Percentiles rank a stretch among this genome's conserved stretches.
phyloP scores from a whole-genome alignment of 2,888 invertebrate genomes.

The Zygogramma bicolorata region DNA sequence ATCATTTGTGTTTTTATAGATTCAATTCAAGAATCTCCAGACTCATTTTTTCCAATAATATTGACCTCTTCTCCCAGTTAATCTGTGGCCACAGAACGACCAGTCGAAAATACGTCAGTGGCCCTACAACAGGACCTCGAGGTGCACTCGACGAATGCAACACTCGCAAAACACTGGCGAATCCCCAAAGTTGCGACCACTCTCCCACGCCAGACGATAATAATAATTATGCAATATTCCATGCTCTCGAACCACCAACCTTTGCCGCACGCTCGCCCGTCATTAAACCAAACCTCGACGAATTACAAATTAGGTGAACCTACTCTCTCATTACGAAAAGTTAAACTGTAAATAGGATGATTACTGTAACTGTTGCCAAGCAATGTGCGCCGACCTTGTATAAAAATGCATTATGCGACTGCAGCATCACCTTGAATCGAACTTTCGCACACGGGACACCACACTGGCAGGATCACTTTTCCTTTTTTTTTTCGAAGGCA shows the following conservation, averaged over 20 bases:
- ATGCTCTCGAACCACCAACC: not conserved
- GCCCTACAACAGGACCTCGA: too few relatives aligned
- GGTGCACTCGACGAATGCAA: too few relatives aligned
- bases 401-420: slow-evolving; percentile 30
- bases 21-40: too few relatives aligned
- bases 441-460: slow-evolving; percentile 54
- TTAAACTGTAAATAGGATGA: slow-evolving; percentile 56
- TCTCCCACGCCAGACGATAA: not conserved
- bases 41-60: too few relatives aligned
- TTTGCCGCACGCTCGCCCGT: not conserved
- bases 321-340: slow-evolving; percentile 48
- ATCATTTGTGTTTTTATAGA: too few relatives aligned
- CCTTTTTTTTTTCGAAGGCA: slow-evolving; percentile 32
- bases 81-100: too few relatives aligned
- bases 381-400: slow-evolving; percentile 37
- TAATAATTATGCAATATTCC: not conserved
- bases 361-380: slow-evolving; percentile 60
- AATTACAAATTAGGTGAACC: slow-evolving; percentile 29
- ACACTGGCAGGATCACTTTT: slow-evolving; percentile 37
- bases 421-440: slow-evolving; percentile 58
- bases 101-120: too few relatives aligned
- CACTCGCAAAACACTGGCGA: not conserved
- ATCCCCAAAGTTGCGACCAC: not conserved
- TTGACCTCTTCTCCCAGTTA: too few relatives aligned
- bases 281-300: slow-evolving; percentile 4